phyloP scores from a whole-genome alignment of 1,140 invertebrate genomes.

The Anthonomus grandis region DNA sequence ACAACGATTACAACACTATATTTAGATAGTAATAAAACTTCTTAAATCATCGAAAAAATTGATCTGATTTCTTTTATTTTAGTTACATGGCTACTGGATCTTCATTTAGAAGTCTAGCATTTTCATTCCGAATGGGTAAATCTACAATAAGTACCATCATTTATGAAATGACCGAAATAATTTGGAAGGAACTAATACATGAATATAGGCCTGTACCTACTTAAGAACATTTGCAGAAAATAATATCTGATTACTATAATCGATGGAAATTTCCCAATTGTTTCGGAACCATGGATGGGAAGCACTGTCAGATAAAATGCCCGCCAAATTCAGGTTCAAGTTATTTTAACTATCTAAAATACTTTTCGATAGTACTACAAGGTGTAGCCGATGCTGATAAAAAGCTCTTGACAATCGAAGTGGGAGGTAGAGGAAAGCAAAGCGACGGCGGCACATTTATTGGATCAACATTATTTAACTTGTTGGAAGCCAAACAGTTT shows the following conservation, averaged over 20 bases:
- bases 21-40: too few relatives aligned
- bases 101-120: constrained; percentile 3
- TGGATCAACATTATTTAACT: too few relatives aligned
- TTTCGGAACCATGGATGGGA: constrained; percentile 8
- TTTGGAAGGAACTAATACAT: constrained; percentile 13
- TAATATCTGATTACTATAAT: constrained; percentile 6
- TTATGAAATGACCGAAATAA: too few relatives aligned
- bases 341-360: constrained; percentile 20
- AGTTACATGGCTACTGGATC: constrained; percentile 6
- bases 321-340: neutral
- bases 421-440: constrained; percentile 10
- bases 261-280: too few relatives aligned
- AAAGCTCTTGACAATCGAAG: constrained; percentile 21
- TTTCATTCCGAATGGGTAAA: constrained; percentile 12
- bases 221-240: constrained; percentile 1
- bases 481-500: constrained; percentile 20
- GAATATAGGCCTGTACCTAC: neutral
- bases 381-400: constrained; percentile 6
- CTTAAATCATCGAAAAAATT: too few relatives aligned
- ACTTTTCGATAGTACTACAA: constrained; percentile 10
- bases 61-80: too few relatives aligned
- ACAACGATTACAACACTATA: too few relatives aligned
- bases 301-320: constrained; percentile 13
- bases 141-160: constrained; percentile 1
- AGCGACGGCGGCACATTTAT: too few relatives aligned